Conservation (phyloP, 1,140 invertebrate genomes). For the Dendrolimus punctatus region DNA sequence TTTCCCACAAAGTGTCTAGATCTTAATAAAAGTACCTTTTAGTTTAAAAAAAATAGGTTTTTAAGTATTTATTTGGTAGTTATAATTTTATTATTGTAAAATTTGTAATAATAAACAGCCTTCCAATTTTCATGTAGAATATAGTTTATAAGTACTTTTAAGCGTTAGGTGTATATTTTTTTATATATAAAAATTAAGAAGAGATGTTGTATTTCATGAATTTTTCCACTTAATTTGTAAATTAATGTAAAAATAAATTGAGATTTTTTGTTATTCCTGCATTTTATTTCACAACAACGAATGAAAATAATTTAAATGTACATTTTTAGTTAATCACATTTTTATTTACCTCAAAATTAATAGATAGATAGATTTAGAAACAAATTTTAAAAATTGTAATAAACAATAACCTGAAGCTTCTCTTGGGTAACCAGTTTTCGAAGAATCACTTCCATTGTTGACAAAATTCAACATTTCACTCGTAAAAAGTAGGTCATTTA, state of each 20-base stretch:
- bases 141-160: constrained; percentile 1
- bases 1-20: constrained; percentile 42
- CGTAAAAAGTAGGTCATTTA: too few species aligned
- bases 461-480: too few species aligned
- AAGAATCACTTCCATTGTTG: too few species aligned
- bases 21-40: constrained; percentile 65
- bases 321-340: too few species aligned
- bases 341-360: too few species aligned
- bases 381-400: too few species aligned
- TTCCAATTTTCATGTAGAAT: constrained; percentile 14
- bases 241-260: constrained; percentile 69
- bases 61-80: constrained; percentile 64
- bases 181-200: too few species aligned
- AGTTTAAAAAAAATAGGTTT: constrained; percentile 23
- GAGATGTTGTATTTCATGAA: not conserved
- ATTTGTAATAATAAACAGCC: constrained; percentile 41
- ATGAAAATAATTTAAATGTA: too few species aligned
- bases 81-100: constrained; percentile 43
- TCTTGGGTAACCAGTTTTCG: too few species aligned
- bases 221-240: constrained; percentile 54
- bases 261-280: constrained; percentile 65
- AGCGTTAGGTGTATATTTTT: constrained; percentile 27
- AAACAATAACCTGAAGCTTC: too few species aligned
- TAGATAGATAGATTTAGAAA: too few species aligned
- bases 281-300: not conserved